A percentile compares a stretch with the other conserved stretches of the same genome.
These are phyloP conservation scores for Drepanosiphum platanoidis DNA, from an alignment of 2,888 invertebrate species.

Conservation along the genomic window DNA sequence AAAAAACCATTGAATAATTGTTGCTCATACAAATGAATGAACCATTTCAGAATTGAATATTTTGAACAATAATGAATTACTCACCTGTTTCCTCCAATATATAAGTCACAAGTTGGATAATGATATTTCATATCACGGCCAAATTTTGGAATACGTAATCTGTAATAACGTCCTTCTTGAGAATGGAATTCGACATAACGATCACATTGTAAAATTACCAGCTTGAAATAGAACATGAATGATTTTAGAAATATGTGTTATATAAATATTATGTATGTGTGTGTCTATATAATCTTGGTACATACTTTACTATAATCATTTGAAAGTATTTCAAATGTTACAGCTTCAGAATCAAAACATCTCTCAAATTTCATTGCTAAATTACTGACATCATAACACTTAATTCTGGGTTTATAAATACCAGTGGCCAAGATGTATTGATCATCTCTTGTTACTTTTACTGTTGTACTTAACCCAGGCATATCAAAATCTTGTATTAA, in stretches of 20 bases:
- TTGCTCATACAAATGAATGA: too few species aligned
- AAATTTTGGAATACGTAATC: slow-evolving; percentile 91
- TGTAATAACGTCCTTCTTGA: slow-evolving; percentile 89
- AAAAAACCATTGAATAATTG: too few species aligned
- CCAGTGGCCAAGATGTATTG: slow-evolving; percentile 93
- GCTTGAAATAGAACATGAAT: slow-evolving; percentile 70
- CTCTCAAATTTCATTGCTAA: slow-evolving; percentile 97
- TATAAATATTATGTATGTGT: too few species aligned
- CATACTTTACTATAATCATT: slow-evolving; percentile 95
- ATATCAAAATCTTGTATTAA: slow-evolving; percentile 99
- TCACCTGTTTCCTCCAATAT: slow-evolving; percentile 88
- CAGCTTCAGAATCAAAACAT: slow-evolving; percentile 95
- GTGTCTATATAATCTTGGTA: slow-evolving; percentile 34
- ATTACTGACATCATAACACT: slow-evolving; percentile 96
- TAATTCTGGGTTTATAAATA: slow-evolving; percentile 94
- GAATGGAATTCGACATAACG: slow-evolving; percentile 96
- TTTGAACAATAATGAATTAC: slow-evolving; percentile 65
- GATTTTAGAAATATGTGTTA: too few species aligned
- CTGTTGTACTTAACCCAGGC: slow-evolving; percentile 90
- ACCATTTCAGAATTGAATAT: not conserved
- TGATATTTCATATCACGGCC: slow-evolving; percentile 95
- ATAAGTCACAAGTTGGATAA: slow-evolving; percentile 88
- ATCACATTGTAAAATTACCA: slow-evolving; percentile 89
- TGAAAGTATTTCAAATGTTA: slow-evolving; percentile 90
- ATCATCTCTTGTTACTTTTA: slow-evolving; percentile 88